Evolutionary conservation across 2,888 invertebrate species (phyloP).

Genomic region (Elmis aenea): DNA sequence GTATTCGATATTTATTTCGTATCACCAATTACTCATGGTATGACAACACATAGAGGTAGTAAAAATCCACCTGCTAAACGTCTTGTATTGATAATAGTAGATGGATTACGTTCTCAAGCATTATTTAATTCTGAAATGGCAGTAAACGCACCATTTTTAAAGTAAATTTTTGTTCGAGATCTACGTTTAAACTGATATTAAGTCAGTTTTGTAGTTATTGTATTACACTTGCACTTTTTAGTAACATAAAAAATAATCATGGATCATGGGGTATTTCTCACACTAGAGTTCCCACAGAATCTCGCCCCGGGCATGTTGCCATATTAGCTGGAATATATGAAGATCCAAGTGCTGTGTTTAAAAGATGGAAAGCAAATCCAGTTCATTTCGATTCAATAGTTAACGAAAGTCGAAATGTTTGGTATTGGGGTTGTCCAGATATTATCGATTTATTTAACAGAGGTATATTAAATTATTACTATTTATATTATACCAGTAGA

Average conservation of each 20-base stretch:
- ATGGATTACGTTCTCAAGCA: conserved; percentile 87
- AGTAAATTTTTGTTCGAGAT: too few species aligned
- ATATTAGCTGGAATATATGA: conserved; percentile 94
- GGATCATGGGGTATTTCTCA: conserved; percentile 80
- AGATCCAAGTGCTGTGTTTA: conserved; percentile 93
- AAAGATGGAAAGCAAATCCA: conserved; percentile 96
- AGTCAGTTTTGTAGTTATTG: too few species aligned
- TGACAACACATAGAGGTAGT: conserved; percentile 51
- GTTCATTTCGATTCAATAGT: conserved; percentile 96
- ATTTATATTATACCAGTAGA: too few species aligned
- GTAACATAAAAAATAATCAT: conserved; percentile 52
- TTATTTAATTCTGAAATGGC: conserved; percentile 56
- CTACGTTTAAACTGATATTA: too few species aligned
- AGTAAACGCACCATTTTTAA: conserved; percentile 55
- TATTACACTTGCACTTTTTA: conserved; percentile 30
- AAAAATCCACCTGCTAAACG: conserved; percentile 62
- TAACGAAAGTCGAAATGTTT: conserved; percentile 78
- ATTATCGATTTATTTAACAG: conserved; percentile 87
- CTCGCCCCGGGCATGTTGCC: conserved; percentile 95
- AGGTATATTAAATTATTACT: too few species aligned
- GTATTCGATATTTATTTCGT: conserved; percentile 92
- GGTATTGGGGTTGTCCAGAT: conserved; percentile 96
- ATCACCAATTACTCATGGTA: conserved; percentile 76
- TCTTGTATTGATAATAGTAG: conserved; percentile 83
- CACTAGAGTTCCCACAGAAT: conserved; percentile 94